Evolutionary conservation across 2,888 invertebrate genomes (phyloP), one percentile per base, ranked within the genome.

Genomic region (Caenorhabditis sp.): DNA sequence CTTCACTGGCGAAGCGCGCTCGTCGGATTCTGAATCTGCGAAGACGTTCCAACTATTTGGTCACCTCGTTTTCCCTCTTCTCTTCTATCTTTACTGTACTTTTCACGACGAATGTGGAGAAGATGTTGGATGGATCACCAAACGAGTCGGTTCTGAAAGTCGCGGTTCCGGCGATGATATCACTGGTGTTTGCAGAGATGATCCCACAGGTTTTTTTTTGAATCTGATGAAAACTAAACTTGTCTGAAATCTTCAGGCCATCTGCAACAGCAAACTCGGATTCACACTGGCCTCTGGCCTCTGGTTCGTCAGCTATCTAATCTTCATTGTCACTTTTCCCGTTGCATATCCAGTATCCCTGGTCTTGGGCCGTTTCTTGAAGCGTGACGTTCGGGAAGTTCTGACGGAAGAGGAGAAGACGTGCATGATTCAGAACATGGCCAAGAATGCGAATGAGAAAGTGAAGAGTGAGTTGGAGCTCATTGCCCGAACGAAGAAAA

Each of bases 391-490:
- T 12, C 59, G 84, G 24, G 79, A 84, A 68, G 84, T 84, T 28
- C 12, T 84, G 66, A 80, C 84, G 10, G 68, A 80, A 49, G 84
- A 84, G 47, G 84, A 84, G 70, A 80, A 80, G 54, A 58, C 61
- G 54, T 79, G 77, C 41, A 80, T 84, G 63, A 68, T 84, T 31
- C 44, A 72, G 47, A 84, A 80, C 49, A 72, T 84, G 76, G 77
- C 84, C 3, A 76, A 84, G 44, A 72, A 75, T 12, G 61, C 69
- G 49, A 76, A 84, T 35, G 49, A 28, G 28, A 47, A 47, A 22
- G 84, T 80, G 38, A 79, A 69, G 35, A 72, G 82, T 83, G 3
- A 24, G 66, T 10, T 14, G 1, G 26, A 54, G 6, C 8, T 16
- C 4, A 4, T 24, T 10, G 24, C 8, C 8, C 6, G 7, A 12